phyloP scores from a whole-genome alignment of 2,797 vertebrate genomes.

The Cyprinella venusta region DNA sequence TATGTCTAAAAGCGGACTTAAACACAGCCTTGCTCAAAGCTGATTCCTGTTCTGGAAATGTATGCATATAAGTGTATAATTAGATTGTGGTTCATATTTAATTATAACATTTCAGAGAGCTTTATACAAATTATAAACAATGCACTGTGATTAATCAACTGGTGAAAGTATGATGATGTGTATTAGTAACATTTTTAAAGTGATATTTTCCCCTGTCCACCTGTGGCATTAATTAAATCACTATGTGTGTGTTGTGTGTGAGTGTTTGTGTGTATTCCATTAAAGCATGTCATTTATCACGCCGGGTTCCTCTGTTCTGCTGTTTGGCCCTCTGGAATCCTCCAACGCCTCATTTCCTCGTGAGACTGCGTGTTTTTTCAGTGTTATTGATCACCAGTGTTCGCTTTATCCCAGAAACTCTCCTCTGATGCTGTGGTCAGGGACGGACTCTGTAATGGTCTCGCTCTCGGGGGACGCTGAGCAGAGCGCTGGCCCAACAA shows the following conservation, averaged over 20 bases:
- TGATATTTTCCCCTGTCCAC: neutral
- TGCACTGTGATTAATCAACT: too few relatives aligned
- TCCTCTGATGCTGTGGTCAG: neutral
- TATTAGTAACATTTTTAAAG: neutral
- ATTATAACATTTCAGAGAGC: neutral
- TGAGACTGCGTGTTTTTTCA: neutral
- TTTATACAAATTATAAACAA: neutral
- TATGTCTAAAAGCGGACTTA: too few relatives aligned
- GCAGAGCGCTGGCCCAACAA: neutral
- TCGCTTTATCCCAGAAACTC: neutral
- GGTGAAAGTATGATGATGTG: too few relatives aligned
- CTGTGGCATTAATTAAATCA: neutral
- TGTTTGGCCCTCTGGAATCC: neutral
- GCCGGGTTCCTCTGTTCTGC: neutral
- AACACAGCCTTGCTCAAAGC: too few relatives aligned
- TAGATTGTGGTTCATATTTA: neutral
- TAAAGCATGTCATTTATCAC: neutral
- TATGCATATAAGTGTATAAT: neutral
- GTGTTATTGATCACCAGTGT: slow-evolving; percentile 6
- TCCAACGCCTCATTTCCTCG: neutral
- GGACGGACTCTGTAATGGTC: neutral
- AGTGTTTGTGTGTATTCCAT: neutral
- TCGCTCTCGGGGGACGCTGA: neutral
- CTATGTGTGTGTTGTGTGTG: too few relatives aligned
- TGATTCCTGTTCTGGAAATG: neutral